Conservation (phyloP, 2,888 invertebrate genomes). For the Drosophila subsilvestris region DNA sequence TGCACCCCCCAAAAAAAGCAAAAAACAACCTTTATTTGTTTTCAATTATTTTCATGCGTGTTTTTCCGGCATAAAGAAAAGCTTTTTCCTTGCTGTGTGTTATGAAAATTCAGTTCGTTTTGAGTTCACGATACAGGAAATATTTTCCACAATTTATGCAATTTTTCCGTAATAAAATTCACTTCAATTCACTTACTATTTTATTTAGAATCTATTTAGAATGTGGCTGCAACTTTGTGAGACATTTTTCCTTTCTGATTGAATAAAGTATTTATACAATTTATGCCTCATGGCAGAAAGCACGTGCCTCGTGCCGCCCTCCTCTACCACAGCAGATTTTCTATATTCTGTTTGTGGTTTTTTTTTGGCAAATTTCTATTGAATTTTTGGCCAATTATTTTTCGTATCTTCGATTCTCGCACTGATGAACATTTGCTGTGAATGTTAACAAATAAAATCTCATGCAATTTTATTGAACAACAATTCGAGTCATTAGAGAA, state of each 20-base stretch:
- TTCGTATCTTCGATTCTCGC: background rate
- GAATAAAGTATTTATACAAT: conserved; percentile 1
- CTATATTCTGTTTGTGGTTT: background rate
- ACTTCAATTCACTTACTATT: conserved; percentile 12
- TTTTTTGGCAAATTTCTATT: background rate
- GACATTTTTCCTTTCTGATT: conserved; percentile 7
- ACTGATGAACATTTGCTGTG: background rate
- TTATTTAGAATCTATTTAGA: conserved; percentile 5
- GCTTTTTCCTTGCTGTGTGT: conserved; percentile 6
- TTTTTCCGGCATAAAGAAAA: conserved; percentile 14
- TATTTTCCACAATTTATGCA: background rate
- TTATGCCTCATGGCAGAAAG: conserved; percentile 10
- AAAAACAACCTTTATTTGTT: conserved; percentile 44
- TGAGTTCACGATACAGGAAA: conserved; percentile 8
- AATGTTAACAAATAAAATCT: conserved; percentile 3
- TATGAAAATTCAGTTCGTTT: conserved; percentile 2
- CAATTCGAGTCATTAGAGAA: conserved; percentile 16
- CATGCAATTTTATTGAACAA: conserved; percentile 24
- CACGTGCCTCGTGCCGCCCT: conserved; percentile 12
- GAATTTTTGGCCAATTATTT: background rate
- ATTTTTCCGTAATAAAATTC: background rate
- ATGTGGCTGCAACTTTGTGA: background rate
- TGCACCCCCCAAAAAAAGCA: conserved; percentile 8
- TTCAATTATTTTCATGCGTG: conserved; percentile 48
- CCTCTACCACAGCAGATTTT: background rate